Conservation (phyloP, 2,113 vertebrate species). For the Lepisosteus osseus region DNA sequence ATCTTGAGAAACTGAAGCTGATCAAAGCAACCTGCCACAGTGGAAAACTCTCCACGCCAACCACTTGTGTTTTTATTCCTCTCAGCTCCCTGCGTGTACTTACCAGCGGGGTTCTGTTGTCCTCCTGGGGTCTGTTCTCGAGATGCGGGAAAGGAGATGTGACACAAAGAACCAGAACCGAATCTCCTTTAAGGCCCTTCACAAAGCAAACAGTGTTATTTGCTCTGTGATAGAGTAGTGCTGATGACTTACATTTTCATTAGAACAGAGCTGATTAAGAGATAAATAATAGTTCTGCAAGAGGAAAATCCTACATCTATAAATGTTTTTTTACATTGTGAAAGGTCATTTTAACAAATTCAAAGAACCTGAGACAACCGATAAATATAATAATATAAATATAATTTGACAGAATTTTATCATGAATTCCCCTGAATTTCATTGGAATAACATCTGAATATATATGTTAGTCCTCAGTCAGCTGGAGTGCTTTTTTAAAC, state of each 20-base stretch:
- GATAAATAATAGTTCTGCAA: not conserved
- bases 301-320: not conserved
- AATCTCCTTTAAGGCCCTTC: conserved; percentile 33
- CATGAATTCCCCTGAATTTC: no score
- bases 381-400: no score
- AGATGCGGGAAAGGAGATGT: conserved; percentile 11
- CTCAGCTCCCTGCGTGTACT: not conserved
- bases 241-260: conserved; percentile 44
- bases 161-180: conserved; percentile 9
- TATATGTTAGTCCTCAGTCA: no score
- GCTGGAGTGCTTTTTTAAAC: no score
- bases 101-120: not conserved
- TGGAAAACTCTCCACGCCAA: no score
- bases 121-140: conserved; percentile 20
- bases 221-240: conserved; percentile 48
- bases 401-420: no score
- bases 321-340: no score
- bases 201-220: conserved; percentile 40
- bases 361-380: no score
- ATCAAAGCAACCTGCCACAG: not conserved
- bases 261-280: not conserved
- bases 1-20: not conserved
- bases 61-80: not conserved
- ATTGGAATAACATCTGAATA: no score
- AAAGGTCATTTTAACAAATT: no score